Percentiles rank a stretch among this genome's conserved stretches.
Conservation (phyloP, 1,140 invertebrate species). For the Camponotus vicinus region DNA sequence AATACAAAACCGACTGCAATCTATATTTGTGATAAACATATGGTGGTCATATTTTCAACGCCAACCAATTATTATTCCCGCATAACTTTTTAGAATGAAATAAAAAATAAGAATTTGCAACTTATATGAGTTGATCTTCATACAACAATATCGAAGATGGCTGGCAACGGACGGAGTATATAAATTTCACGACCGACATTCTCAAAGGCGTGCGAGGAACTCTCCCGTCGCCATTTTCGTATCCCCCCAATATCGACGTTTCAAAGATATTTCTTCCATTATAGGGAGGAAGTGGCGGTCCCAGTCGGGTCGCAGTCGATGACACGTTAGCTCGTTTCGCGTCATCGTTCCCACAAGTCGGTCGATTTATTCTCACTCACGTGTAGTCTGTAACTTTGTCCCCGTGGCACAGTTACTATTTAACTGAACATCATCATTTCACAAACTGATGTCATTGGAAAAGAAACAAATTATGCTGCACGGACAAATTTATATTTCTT, state of each 20-base stretch:
- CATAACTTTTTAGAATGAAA: neutral
- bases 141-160: constrained; percentile 33
- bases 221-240: constrained; percentile 39
- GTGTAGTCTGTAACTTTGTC: constrained; percentile 51
- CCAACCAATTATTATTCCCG: too few species aligned
- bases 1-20: too few species aligned
- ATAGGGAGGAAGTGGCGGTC: constrained; percentile 43
- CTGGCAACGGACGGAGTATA: neutral
- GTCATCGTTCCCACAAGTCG: constrained; percentile 44
- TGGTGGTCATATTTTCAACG: too few species aligned
- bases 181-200: constrained; percentile 46
- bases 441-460: neutral
- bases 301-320: constrained; percentile 50
- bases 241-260: constrained; percentile 45
- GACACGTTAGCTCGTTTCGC: constrained; percentile 56
- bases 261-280: constrained; percentile 53
- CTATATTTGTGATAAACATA: too few species aligned
- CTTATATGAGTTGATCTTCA: constrained; percentile 12
- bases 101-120: constrained; percentile 20
- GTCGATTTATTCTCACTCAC: constrained; percentile 60
- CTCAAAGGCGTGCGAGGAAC: constrained; percentile 20
- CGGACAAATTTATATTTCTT: neutral
- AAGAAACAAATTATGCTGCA: neutral
- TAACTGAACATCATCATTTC: constrained; percentile 26
- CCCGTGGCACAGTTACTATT: constrained; percentile 57